Base-by-base conservation (phyloP, 2,888 invertebrate species). In the Encarsia formosa region DNA sequence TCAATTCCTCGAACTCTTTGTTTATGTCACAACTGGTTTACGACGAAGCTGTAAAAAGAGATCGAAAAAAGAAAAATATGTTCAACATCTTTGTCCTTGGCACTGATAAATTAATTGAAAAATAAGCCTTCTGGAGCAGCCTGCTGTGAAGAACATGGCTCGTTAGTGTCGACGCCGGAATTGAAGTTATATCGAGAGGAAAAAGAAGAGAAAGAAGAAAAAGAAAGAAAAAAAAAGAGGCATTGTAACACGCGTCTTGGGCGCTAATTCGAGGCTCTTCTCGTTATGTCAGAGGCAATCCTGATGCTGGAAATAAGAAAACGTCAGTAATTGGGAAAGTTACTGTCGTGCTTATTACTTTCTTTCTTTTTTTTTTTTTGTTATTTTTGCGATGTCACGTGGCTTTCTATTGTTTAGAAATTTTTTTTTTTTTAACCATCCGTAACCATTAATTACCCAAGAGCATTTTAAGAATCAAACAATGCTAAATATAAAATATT, bases 21-120 rank as follows among this genome's bases (percentile, higher is more conserved):
- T n/a, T n/a, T n/a, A n/a, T n/a, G n/a, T n/a, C n/a, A n/a, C n/a
- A n/a, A n/a, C n/a, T n/a, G n/a, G n/a, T n/a, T n/a, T n/a, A n/a
- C n/a, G n/a, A n/a, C n/a, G n/a, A n/a, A n/a, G n/a, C n/a, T n/a
- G n/a, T n/a, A n/a, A n/a, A n/a, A n/a, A n/a, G n/a, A n/a, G n/a
- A n/a, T n/a, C n/a, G n/a, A n/a, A n/a, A n/a, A n/a, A n/a, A n/a
- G n/a, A n/a, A n/a, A n/a, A n/a, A n/a, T n/a, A n/a, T n/a, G n/a
- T n/a, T n/a, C n/a, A n/a, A n/a, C n/a, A n/a, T n/a, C n/a, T n/a
- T n/a, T n/a, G n/a, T n/a, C n/a, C n/a, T n/a, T n/a, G n/a, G n/a
- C n/a, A n/a, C n/a, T n/a, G n/a, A n/a, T 20, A 15, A 34, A 26
- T 41, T 45, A 51, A 45, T 51, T 51, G 40, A 45, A 45, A 40